phyloP scores from a whole-genome alignment of 2,113 vertebrate genomes.

The Entomyzon cyanotis region DNA sequence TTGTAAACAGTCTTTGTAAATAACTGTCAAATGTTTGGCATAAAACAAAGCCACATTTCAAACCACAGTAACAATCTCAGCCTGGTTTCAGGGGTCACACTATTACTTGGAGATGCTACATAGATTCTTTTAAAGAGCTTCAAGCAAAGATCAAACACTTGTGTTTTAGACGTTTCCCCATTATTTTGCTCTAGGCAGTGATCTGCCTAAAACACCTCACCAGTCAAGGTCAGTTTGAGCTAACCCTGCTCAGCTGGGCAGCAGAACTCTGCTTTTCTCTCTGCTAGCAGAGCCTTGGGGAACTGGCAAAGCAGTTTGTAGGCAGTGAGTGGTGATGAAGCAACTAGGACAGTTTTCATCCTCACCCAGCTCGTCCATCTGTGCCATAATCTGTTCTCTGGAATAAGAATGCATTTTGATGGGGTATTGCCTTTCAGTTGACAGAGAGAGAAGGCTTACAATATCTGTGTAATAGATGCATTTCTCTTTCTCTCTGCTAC shows the following conservation, averaged over 20 bases:
- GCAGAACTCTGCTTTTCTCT: neutral
- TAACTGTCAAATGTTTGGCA: neutral
- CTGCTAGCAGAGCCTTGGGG: neutral
- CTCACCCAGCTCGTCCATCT: neutral
- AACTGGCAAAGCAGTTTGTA: neutral
- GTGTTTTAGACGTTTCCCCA: neutral
- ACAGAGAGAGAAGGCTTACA: neutral
- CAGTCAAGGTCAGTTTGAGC: neutral
- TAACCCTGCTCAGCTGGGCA: neutral
- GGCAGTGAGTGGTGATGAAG: neutral
- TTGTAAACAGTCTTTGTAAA: neutral
- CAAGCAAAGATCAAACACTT: neutral
- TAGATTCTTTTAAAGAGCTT: neutral
- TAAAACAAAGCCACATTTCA: neutral
- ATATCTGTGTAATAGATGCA: neutral
- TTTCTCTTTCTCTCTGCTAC: neutral
- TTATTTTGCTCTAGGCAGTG: neutral
- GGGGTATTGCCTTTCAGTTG: neutral
- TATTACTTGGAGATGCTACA: neutral
- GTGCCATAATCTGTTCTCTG: neutral
- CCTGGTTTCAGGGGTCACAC: neutral
- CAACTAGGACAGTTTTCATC: neutral
- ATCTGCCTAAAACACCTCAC: neutral
- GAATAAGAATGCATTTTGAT: neutral
- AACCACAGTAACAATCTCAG: neutral